Evolutionary conservation across 64 coral and sea anemone genomes (phyloP).

Genomic region (Porites lutea): DNA sequence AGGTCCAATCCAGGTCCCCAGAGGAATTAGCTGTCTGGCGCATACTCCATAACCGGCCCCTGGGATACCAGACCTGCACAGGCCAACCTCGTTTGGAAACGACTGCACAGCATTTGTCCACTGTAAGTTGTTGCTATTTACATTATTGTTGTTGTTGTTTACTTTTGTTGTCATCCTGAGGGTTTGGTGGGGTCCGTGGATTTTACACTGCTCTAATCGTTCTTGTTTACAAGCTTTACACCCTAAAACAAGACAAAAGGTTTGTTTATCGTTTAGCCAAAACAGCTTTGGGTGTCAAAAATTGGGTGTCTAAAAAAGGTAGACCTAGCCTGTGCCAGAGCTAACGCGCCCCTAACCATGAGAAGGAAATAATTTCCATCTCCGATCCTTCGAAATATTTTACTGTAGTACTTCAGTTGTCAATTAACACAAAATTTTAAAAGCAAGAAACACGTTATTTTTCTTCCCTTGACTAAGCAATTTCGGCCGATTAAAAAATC

Average conservation of each 20-base stretch:
- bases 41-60: constrained; percentile 33
- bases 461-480: too few relatives aligned
- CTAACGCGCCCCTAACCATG: too few relatives aligned
- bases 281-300: background rate
- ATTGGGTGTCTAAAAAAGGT: background rate
- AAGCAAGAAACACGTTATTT: too few relatives aligned
- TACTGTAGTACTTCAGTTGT: too few relatives aligned
- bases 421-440: too few relatives aligned
- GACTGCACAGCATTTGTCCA: constrained; percentile 8
- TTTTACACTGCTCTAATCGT: background rate
- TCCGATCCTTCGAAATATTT: too few relatives aligned
- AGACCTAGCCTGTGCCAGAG: too few relatives aligned
- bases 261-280: background rate
- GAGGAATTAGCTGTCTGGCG: constrained; percentile 27
- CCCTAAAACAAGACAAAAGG: background rate
- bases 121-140: background rate
- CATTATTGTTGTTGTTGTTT: background rate
- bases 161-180: constrained; percentile 11
- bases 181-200: constrained; percentile 18
- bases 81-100: constrained; percentile 43
- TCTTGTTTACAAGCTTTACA: constrained; percentile 14
- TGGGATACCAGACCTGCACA: constrained; percentile 36
- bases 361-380: too few relatives aligned
- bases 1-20: constrained; percentile 69
- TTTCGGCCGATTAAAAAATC: too few relatives aligned